Evolutionary conservation across 2,113 vertebrate species (phyloP).

Genomic region (Aix galericulata): DNA sequence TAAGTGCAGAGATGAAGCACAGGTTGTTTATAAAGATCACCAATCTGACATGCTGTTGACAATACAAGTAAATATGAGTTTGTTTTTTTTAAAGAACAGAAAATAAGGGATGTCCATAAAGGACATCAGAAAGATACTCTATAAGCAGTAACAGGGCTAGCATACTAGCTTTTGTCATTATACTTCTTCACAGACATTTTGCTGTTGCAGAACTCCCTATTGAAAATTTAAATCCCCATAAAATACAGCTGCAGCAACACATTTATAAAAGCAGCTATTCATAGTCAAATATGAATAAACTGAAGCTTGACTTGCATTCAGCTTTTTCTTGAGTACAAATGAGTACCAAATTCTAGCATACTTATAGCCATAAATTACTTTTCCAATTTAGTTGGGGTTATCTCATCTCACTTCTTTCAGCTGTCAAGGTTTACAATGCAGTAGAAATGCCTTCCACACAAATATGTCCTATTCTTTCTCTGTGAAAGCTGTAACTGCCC

Average conservation of each 20-base stretch:
- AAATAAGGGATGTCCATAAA: background rate
- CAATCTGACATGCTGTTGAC: background rate
- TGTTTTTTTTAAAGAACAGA: constrained; percentile 14
- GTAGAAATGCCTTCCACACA: constrained; percentile 22
- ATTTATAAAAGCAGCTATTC: constrained; percentile 25
- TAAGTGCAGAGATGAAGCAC: background rate
- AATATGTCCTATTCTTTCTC: constrained; percentile 39
- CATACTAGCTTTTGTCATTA: background rate
- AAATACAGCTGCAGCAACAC: constrained; percentile 24
- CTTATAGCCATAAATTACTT: background rate
- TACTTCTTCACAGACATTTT: background rate
- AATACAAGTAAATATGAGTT: background rate
- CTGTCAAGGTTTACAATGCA: constrained; percentile 10
- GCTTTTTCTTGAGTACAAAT: constrained; percentile 18
- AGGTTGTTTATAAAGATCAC: background rate
- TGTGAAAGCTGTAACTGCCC: constrained; percentile 51
- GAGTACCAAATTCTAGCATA: constrained; percentile 20
- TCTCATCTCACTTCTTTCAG: background rate
- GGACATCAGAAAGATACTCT: background rate
- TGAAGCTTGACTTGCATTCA: background rate
- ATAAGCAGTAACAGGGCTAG: background rate
- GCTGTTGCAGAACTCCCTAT: constrained; percentile 19
- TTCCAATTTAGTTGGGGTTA: background rate
- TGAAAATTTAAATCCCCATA: constrained; percentile 5
- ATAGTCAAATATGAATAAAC: background rate